A percentile compares a stretch with the other conserved stretches of the same genome.
phyloP scores from a whole-genome alignment of 2,888 invertebrate species.

The Coronaproctus castanopsis region DNA sequence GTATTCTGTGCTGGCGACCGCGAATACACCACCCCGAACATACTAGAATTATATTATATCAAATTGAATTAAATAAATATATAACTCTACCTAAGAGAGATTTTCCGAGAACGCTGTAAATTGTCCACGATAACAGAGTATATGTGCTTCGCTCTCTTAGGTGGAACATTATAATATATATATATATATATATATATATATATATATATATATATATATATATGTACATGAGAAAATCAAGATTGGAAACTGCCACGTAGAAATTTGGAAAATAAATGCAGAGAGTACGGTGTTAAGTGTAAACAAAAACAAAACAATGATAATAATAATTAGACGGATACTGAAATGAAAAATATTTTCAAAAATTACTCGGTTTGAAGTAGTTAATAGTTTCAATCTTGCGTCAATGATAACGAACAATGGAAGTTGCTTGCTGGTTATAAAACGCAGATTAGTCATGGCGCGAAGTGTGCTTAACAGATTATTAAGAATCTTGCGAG shows the following conservation, averaged over 20 bases:
- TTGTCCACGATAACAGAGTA: no score
- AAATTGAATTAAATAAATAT: no score
- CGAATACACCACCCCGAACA: no score
- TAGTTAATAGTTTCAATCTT: neutral
- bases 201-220: no score
- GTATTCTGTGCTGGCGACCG: no score
- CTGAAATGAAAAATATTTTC: neutral
- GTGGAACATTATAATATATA: no score
- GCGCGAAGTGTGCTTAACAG: neutral
- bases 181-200: no score
- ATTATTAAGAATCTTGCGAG: neutral
- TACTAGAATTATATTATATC: no score
- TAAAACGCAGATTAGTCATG: neutral
- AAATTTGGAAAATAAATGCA: neutral
- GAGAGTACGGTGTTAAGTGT: neutral
- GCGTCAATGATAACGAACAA: neutral
- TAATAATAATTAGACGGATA: neutral
- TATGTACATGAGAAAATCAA: no score
- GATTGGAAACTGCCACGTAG: neutral
- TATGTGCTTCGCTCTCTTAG: no score
- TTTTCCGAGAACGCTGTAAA: no score
- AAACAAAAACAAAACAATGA: neutral
- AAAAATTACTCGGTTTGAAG: neutral
- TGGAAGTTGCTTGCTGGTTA: neutral
- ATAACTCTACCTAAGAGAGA: no score